Percentiles rank a stretch among this genome's conserved stretches.
phyloP scores from a whole-genome alignment of 2,888 invertebrate genomes.

The Drosophila monieri region DNA sequence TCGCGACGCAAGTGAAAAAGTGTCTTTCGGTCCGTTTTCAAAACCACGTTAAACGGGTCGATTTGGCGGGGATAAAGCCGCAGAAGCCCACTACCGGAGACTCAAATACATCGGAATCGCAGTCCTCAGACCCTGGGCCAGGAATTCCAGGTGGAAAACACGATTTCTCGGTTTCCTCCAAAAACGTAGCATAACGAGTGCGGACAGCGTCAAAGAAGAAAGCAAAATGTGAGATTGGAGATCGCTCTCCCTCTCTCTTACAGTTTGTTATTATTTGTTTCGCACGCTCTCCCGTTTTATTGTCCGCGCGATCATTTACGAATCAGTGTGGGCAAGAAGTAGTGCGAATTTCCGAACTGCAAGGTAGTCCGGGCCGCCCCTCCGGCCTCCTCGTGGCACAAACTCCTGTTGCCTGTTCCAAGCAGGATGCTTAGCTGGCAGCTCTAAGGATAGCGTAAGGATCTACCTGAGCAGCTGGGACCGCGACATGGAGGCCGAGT shows the following conservation, averaged over 20 bases:
- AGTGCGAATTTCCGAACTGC: conserved; percentile 13
- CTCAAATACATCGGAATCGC: background rate
- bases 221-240: conserved; percentile 37
- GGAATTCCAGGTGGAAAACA: conserved; percentile 12
- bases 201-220: conserved; percentile 41
- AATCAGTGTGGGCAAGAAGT: conserved; percentile 50
- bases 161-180: conserved; percentile 13
- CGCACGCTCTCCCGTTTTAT: conserved; percentile 42
- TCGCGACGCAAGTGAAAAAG: conserved; percentile 64
- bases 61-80: conserved; percentile 17
- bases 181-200: conserved; percentile 38
- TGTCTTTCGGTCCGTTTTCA: background rate
- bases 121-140: background rate
- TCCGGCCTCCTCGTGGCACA: background rate
- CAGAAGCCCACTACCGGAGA: background rate
- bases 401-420: background rate
- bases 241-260: conserved; percentile 28
- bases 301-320: conserved; percentile 62
- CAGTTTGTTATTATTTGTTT: conserved; percentile 57
- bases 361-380: conserved; percentile 5
- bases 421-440: conserved; percentile 11
- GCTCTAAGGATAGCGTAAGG: conserved; percentile 5
- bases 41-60: conserved; percentile 2
- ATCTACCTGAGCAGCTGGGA: background rate
- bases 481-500: conserved; percentile 73